Base-by-base conservation (phyloP, 2,888 invertebrate genomes). In the Dasysyrphus tricinctus region DNA sequence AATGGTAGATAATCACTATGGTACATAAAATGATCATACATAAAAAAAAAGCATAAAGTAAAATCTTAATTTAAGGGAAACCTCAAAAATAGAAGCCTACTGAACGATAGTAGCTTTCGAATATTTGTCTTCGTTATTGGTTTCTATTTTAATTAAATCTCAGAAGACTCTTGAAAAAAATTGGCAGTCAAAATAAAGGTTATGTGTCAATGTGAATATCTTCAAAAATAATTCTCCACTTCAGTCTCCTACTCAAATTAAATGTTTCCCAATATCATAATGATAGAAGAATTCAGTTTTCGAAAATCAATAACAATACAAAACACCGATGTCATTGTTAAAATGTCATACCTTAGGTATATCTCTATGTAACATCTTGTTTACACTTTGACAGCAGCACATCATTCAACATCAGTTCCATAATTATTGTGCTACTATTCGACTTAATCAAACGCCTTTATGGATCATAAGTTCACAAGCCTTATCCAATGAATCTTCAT, bases 401-500 rank as follows among this genome's bases (percentile, higher is more conserved):
- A 59, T 67, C 76, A 51, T 67, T 61, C 54, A 42, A 76, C 39
- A 67, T 61, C 61, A 73, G 14, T 54, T 57, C 57, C 59, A n/a
- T 54, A 39, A 63, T 74, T 57, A 39, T 70, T 56, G 54, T 69
- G 69, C 69, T 69, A 54, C 69, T 39, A 69, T 69, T 49, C 39
- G 61, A 39, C 24, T 37, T 47, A 63, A 39, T 39, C 39, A 39
- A 37, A 16, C 54, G 54, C 51, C 51, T 69, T 54, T 54, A 54
- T 72, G 80, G 80, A 84, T 80, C 84, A 80, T 51, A 59, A 57
- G 80, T 72, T 65, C 75, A 67, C 83, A 69, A 70, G 49, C 65
- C 80, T 59, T 80, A 76, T 42, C 80, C 80, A 84, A 84, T 84
- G 84, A 76, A 84, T 84, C 84, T 80, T 80, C 76, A 84, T 84